phyloP scores from a whole-genome alignment of 2,888 invertebrate species.

The Pandemis heparana region DNA sequence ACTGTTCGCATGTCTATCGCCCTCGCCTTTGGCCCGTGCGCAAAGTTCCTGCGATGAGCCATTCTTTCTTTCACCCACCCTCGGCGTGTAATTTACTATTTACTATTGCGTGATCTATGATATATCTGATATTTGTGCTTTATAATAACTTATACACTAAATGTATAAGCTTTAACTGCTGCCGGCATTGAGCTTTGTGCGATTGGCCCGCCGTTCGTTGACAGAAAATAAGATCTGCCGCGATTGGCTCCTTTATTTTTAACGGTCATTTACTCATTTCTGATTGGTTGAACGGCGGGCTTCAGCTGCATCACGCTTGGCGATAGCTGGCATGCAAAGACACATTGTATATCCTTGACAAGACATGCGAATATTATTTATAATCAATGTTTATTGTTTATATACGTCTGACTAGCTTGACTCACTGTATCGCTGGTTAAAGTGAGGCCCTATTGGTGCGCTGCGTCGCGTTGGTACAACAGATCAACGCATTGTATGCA shows the following conservation, averaged over 20 bases:
- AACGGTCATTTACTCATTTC: too few species aligned
- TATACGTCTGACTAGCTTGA: constrained; percentile 19
- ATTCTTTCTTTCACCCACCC: too few species aligned
- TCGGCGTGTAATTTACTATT: too few species aligned
- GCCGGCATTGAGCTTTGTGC: background rate
- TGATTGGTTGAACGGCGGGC: background rate
- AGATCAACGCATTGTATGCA: too few species aligned
- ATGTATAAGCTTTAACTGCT: background rate
- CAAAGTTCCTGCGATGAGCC: too few species aligned
- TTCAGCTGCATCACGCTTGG: background rate
- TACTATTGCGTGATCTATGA: too few species aligned
- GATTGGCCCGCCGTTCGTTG: background rate
- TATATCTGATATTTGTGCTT: too few species aligned
- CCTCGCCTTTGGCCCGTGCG: too few species aligned
- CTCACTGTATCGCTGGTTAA: constrained; percentile 28
- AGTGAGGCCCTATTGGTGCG: too few species aligned
- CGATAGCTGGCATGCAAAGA: background rate
- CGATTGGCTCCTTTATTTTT: background rate
- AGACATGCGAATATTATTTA: background rate
- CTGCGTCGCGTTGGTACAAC: too few species aligned
- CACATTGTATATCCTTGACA: constrained; percentile 35
- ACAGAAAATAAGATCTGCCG: background rate
- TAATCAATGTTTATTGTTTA: background rate
- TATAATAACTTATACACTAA: too few species aligned
- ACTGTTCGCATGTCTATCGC: too few species aligned